A percentile compares a stretch with the other conserved stretches of the same genome.
Conservation (phyloP, 2,113 vertebrate species). For the Hucho hucho region DNA sequence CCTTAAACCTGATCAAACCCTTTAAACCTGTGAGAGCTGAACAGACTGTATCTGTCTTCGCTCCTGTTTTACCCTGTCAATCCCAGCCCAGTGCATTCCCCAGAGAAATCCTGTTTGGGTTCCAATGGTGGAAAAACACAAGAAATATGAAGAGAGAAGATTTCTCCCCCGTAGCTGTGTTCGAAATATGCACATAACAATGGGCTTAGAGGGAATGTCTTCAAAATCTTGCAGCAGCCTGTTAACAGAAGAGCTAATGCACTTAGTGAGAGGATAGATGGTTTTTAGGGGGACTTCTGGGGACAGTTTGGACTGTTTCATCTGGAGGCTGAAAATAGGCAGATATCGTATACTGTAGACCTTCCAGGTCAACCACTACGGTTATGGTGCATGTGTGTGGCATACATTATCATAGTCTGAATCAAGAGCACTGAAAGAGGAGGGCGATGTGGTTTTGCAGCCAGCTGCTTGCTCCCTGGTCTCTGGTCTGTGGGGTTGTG, state of each 20-base stretch:
- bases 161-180: constrained; percentile 21
- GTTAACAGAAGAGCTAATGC: background rate
- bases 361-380: no score
- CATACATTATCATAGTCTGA: no score
- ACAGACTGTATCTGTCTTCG: constrained; percentile 28
- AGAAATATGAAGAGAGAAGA: constrained; percentile 47
- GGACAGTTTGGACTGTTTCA: background rate
- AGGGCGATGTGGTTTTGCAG: background rate
- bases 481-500: constrained; percentile 12
- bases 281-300: background rate
- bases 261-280: background rate
- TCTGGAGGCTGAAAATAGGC: background rate
- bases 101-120: constrained; percentile 34
- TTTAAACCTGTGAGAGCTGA: constrained; percentile 43
- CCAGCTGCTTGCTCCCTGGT: background rate
- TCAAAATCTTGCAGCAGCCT: constrained; percentile 37
- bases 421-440: background rate
- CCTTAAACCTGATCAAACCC: background rate
- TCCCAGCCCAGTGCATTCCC: constrained; percentile 18
- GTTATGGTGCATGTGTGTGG: background rate
- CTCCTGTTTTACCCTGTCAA: constrained; percentile 31
- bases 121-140: constrained; percentile 45
- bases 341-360: background rate
- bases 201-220: constrained; percentile 19
- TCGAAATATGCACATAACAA: constrained; percentile 4